A percentile compares a stretch with the other conserved stretches of the same genome.
Evolutionary conservation across 2,888 invertebrate species (phyloP).

Genomic region (Hydraecia micacea): DNA sequence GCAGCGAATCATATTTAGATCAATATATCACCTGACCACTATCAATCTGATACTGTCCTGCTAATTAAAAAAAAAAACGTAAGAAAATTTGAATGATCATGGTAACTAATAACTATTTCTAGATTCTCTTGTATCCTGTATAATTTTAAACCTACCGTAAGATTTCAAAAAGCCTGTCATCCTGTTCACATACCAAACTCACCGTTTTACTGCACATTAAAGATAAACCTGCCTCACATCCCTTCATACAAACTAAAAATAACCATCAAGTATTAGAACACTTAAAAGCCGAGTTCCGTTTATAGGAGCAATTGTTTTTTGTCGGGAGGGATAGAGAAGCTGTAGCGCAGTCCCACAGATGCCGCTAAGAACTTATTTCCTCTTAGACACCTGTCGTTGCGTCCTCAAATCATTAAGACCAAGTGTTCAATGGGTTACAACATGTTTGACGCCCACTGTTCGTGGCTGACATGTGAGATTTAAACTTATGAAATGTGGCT

Average conservation of each 20-base stretch:
- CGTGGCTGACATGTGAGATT: conserved; percentile 28
- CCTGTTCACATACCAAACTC: conserved; percentile 6
- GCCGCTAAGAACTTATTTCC: conserved; percentile 63
- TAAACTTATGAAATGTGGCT: conserved; percentile 9
- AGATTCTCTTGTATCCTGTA: not conserved
- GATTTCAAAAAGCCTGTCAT: not conserved
- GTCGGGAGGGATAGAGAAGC: conserved; percentile 19
- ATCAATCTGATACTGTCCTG: not conserved
- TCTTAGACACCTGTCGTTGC: conserved; percentile 63
- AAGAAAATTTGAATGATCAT: not conserved
- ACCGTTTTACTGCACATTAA: conserved; percentile 5
- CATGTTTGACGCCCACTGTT: conserved; percentile 27
- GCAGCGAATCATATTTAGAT: not conserved
- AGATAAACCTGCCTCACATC: conserved; percentile 12
- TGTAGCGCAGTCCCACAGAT: conserved; percentile 52
- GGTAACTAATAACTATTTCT: not conserved
- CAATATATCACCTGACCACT: too few species aligned
- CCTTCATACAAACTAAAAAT: conserved; percentile 31
- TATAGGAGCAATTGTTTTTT: conserved; percentile 37
- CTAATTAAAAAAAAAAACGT: not conserved
- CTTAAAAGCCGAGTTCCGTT: conserved; percentile 41
- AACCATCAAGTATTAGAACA: conserved; percentile 35
- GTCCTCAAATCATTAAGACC: conserved; percentile 49
- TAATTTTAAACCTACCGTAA: not conserved
- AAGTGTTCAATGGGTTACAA: conserved; percentile 45